phyloP scores from a whole-genome alignment of 2,113 vertebrate species.

The Brachirus orientalis region DNA sequence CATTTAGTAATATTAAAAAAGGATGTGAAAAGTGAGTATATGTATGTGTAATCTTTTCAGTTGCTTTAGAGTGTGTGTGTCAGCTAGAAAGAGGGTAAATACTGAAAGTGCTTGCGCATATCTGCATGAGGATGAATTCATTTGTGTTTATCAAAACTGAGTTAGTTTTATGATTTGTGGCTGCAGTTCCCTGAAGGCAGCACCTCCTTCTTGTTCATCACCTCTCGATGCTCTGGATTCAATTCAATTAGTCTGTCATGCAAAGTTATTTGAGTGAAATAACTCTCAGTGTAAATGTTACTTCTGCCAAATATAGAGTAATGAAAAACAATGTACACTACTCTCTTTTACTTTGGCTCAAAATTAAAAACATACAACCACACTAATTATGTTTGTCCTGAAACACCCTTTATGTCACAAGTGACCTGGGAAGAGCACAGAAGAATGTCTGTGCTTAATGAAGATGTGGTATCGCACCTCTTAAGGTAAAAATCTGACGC shows the following conservation, averaged over 20 bases:
- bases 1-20: slow-evolving; percentile 48
- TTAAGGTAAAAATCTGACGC: too few relatives aligned
- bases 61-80: slow-evolving; percentile 1
- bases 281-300: slow-evolving; percentile 51
- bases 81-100: not conserved
- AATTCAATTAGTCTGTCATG: slow-evolving; percentile 54
- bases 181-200: slow-evolving; percentile 22
- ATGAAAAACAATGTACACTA: slow-evolving; percentile 18
- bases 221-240: slow-evolving; percentile 34
- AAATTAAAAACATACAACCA: too few relatives aligned
- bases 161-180: slow-evolving; percentile 11
- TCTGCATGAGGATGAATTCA: slow-evolving; percentile 14
- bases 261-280: slow-evolving; percentile 31
- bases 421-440: too few relatives aligned
- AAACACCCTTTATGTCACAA: too few relatives aligned
- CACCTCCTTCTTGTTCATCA: not conserved
- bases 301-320: slow-evolving; percentile 26
- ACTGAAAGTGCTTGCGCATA: slow-evolving; percentile 2
- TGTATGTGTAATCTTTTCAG: slow-evolving; percentile 1
- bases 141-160: slow-evolving; percentile 39
- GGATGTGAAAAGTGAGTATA: slow-evolving; percentile 4
- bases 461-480: too few relatives aligned
- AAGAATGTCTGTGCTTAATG: too few relatives aligned
- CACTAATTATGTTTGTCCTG: too few relatives aligned
- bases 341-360: slow-evolving; percentile 38